These are phyloP conservation scores for Paguma larvata DNA, from an alignment of 2,797 vertebrate genomes.

Conservation along the genomic window DNA sequence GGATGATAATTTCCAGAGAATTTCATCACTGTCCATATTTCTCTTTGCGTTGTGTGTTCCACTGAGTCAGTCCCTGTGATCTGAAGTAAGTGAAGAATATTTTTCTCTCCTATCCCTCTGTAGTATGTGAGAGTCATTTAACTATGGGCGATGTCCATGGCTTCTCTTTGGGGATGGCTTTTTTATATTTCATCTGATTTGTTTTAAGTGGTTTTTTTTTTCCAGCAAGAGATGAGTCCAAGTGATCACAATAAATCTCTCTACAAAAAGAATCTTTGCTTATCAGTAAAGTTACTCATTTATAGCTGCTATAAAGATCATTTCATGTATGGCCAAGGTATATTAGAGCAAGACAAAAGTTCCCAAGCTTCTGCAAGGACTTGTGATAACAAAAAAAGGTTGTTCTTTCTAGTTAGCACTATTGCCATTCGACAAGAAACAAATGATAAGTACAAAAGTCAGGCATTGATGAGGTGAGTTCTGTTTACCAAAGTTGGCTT, in stretches of 20 bases:
- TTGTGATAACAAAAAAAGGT: not conserved
- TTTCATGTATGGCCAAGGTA: not conserved
- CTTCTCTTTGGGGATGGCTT: not conserved
- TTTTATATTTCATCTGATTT: conserved; percentile 50
- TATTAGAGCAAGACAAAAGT: not conserved
- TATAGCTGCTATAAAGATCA: not conserved
- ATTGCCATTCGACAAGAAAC: not conserved
- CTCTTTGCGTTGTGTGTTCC: not conserved
- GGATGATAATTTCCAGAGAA: not conserved
- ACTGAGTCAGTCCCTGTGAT: not conserved
- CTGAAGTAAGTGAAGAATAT: not conserved
- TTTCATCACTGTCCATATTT: not conserved
- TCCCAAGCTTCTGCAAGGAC: not conserved
- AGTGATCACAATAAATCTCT: not conserved
- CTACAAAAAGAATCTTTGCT: conserved; percentile 25
- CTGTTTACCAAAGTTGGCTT: not conserved
- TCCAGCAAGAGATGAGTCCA: not conserved
- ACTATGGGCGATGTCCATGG: not conserved
- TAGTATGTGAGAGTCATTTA: not conserved
- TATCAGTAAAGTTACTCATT: not conserved
- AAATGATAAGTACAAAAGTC: not conserved
- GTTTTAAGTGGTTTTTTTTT: not conserved
- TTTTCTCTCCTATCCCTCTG: not conserved
- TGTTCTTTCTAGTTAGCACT: not conserved
- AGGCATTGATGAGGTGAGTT: not conserved